These are phyloP conservation scores for Mystacides longicornis DNA, from an alignment of 2,888 invertebrate species.

Conservation along the genomic window DNA sequence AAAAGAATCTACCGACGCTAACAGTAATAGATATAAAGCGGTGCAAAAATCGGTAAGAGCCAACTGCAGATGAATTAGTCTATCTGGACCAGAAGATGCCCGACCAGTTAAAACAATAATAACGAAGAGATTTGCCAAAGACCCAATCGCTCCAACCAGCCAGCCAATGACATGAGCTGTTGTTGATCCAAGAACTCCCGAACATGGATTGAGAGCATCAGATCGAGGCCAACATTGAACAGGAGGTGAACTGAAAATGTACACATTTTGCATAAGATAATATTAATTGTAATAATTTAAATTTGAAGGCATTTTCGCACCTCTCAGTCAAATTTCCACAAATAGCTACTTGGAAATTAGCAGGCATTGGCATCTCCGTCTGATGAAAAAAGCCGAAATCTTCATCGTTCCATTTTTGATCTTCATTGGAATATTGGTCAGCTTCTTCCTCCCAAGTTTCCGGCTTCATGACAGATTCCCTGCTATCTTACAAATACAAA, in stretches of 20 bases:
- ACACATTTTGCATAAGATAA: background rate
- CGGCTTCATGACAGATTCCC: constrained; percentile 6
- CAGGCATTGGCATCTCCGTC: constrained; percentile 36
- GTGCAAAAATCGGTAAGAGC: constrained; percentile 85
- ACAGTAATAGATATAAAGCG: constrained; percentile 73
- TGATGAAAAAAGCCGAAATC: constrained; percentile 39
- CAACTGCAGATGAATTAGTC: constrained; percentile 73
- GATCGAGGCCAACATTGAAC: constrained; percentile 64
- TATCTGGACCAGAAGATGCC: constrained; percentile 57
- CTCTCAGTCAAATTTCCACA: constrained; percentile 49
- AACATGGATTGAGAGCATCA: constrained; percentile 80
- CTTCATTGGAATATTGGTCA: constrained; percentile 11
- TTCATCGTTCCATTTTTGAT: constrained; percentile 14
- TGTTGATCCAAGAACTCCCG: constrained; percentile 79
- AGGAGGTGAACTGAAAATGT: constrained; percentile 27
- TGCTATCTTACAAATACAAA: constrained; percentile 15
- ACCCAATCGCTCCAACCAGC: constrained; percentile 75
- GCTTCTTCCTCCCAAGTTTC: constrained; percentile 12
- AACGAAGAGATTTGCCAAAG: constrained; percentile 77
- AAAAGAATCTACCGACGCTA: constrained; percentile 76
- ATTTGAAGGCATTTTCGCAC: constrained; percentile 28
- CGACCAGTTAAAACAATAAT: constrained; percentile 61
- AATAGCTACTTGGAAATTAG: constrained; percentile 40
- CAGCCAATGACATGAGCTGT: constrained; percentile 77
- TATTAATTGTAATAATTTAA: background rate